phyloP scores from a whole-genome alignment of 2,113 vertebrate species.

The Saccopteryx leptura region DNA sequence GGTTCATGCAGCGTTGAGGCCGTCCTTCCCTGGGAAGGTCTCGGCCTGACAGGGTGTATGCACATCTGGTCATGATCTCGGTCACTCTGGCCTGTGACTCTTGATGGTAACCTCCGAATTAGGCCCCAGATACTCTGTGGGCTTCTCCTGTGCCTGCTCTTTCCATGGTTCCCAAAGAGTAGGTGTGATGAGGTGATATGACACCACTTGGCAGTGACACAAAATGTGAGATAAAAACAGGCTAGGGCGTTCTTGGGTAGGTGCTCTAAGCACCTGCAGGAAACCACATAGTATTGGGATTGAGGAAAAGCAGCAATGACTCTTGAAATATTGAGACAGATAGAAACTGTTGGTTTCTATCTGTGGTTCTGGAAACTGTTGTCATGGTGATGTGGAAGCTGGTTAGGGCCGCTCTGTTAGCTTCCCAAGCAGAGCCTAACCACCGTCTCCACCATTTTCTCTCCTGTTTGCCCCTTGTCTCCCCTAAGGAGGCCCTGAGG shows the following conservation, averaged over 20 bases:
- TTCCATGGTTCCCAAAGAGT: not conserved
- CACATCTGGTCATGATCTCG: accelerated
- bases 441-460: not conserved
- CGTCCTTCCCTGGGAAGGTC: not conserved
- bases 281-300: not conserved
- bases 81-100: not conserved
- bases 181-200: not conserved
- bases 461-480: not conserved
- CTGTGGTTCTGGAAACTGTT: not conserved
- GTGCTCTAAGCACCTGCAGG: not conserved
- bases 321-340: not conserved
- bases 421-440: not conserved
- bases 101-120: not conserved
- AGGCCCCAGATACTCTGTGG: not conserved
- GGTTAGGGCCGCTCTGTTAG: not conserved
- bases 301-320: not conserved
- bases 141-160: not conserved
- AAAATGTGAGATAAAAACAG: not conserved
- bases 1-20: not conserved
- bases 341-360: no score
- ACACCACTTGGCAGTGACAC: not conserved
- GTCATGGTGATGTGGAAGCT: not conserved
- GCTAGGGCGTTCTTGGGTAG: not conserved
- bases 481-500: not conserved
- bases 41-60: not conserved